Percentiles rank a stretch among this genome's conserved stretches.
Evolutionary conservation across 2,888 invertebrate species (phyloP).

Genomic region (Cerastis rubricosa): DNA sequence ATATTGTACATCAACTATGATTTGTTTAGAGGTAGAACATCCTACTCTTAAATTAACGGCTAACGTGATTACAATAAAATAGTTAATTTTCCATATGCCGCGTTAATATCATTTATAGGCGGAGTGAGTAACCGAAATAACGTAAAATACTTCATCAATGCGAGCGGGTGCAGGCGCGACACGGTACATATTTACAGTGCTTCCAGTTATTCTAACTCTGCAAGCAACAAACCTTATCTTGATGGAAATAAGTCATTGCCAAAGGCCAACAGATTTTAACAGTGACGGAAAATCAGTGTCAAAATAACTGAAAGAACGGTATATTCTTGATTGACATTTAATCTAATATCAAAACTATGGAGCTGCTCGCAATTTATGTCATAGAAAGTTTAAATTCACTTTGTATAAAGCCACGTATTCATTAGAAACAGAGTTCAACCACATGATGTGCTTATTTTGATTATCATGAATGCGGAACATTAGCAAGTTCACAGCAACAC

Average conservation of each 20-base stretch:
- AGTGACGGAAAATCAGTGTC: not conserved
- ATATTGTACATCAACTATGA: conserved; percentile 90
- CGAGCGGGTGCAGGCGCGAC: conserved; percentile 43
- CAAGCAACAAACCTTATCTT: not conserved
- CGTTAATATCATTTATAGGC: conserved; percentile 87
- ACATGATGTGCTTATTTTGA: not conserved
- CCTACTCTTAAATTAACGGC: conserved; percentile 89
- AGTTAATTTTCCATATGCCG: conserved; percentile 82
- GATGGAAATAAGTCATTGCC: not conserved
- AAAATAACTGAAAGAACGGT: not conserved
- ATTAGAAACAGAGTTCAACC: not conserved
- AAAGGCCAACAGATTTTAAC: not conserved
- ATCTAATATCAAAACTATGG: not conserved
- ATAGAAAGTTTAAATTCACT: conserved; percentile 15
- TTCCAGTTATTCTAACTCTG: not conserved
- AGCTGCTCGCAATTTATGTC: conserved; percentile 19
- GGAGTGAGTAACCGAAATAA: conserved; percentile 83
- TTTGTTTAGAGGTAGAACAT: conserved; percentile 90
- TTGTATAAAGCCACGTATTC: not conserved
- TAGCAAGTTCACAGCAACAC: not conserved
- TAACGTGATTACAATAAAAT: conserved; percentile 86
- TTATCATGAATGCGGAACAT: not conserved
- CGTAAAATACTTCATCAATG: conserved; percentile 63
- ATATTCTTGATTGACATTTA: not conserved
- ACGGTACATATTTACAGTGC: not conserved